Conservation (phyloP, 2,888 invertebrate species). For the Platycnemis pennipes region DNA sequence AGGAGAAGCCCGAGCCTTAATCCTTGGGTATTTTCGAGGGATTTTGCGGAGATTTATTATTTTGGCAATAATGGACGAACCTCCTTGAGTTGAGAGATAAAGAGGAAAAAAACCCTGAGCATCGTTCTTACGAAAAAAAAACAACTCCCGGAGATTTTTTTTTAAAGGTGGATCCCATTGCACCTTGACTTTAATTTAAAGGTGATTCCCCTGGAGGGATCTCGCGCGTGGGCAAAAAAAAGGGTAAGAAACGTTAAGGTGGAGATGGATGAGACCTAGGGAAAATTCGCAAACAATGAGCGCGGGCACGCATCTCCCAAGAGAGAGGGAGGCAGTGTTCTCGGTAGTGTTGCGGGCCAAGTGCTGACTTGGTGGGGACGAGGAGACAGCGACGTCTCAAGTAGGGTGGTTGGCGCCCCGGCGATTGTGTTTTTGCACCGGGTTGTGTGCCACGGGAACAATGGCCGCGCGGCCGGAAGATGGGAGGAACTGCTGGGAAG, state of each 20-base stretch:
- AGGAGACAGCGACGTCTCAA: neutral
- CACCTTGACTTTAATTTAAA: neutral
- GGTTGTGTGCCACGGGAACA: slow-evolving; percentile 23
- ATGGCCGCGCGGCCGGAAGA: slow-evolving; percentile 1
- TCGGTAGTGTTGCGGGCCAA: neutral
- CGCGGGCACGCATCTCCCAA: neutral
- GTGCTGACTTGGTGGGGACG: neutral
- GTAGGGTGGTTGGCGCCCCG: neutral
- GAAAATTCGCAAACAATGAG: slow-evolving; percentile 55
- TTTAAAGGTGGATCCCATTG: neutral
- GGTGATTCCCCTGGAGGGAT: neutral
- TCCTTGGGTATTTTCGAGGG: neutral
- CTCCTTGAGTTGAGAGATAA: neutral
- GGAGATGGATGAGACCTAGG: slow-evolving; percentile 36
- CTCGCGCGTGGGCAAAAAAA: neutral
- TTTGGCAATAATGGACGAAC: slow-evolving; percentile 26
- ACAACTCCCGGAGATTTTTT: neutral
- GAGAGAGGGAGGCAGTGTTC: slow-evolving; percentile 19
- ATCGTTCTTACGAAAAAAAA: neutral
- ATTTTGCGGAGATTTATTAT: slow-evolving; percentile 30
- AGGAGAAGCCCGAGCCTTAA: neutral
- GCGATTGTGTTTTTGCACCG: slow-evolving; percentile 32
- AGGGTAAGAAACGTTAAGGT: neutral
- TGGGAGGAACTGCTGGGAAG: slow-evolving; percentile 22
- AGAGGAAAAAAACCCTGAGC: neutral